Base-by-base conservation (phyloP, 2,113 vertebrate genomes). In the Psettodes erumei region DNA sequence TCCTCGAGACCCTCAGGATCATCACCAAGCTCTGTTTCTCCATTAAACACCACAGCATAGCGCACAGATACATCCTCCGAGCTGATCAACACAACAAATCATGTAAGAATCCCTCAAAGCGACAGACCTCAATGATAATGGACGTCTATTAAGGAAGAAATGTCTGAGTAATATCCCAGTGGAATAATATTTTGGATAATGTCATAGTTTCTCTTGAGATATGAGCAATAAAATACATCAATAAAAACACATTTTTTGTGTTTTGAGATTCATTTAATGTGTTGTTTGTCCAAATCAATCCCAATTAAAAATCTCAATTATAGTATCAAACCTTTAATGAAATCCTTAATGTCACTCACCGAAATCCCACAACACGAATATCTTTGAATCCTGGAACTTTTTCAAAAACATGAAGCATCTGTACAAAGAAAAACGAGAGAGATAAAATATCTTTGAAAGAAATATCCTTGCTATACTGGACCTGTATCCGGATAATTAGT, bases 381-480 rank as follows among this genome's bases (percentile, higher is more conserved):
- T 96, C 96, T 93, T 97, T 97, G 91, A 99, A 98, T 85, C 97
- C 96, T 81, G 96, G 94, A 90, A 99, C 92, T 72, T 95, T 97
- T 88, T 95, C 90, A 89, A 99, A 95, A 86, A 95, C 93, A 43
- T 93, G 96, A 92, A 94, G 86, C 95, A 99, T 95, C 98, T 99
- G 74, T 0, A 72, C 3, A 66, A 59, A 80, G 10, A 74, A 73
- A 28, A 42, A 86, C 6, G 37, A 50, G 43, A 11, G 11, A 75
- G 38, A 37, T 64, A 3, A 68, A 50, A 66, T 0, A 33, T 5
- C 11, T 51, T 1, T 18, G 13, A n/a, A n/a, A 55, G 7, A 62
- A 43, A 35, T 35, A 35, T 13, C 23, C 25, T 51, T 10, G 25
- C 28, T 18, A 54, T 3, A 19, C 27, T 13, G 28, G 27, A 54